These are phyloP conservation scores for Reticulitermes lucifugus DNA, from an alignment of 2,888 invertebrate genomes.

Conservation along the genomic window DNA sequence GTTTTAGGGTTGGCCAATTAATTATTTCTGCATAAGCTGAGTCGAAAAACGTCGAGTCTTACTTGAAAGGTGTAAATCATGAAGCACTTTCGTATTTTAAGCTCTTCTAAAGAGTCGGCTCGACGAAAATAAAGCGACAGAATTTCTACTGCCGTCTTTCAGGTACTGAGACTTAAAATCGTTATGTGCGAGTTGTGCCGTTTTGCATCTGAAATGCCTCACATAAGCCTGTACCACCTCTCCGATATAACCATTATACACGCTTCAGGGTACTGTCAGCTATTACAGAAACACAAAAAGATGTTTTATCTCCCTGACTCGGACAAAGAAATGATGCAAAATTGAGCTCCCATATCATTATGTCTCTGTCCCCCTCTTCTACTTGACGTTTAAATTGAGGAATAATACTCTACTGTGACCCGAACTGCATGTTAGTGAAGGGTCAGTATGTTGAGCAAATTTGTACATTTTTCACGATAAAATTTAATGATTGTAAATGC, in stretches of 20 bases:
- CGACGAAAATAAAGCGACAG: too few relatives aligned
- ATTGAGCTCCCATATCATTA: slow-evolving; percentile 13
- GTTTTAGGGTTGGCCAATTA: too few relatives aligned
- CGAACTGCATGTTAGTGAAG: neutral
- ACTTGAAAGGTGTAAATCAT: too few relatives aligned
- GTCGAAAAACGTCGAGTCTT: too few relatives aligned
- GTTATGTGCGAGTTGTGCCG: neutral
- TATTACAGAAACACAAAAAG: slow-evolving; percentile 19
- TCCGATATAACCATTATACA: slow-evolving; percentile 30
- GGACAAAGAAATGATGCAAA: slow-evolving; percentile 21
- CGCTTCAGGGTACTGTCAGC: slow-evolving; percentile 25
- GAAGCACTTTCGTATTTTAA: too few relatives aligned
- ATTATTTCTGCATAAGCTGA: too few relatives aligned
- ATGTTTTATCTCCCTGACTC: neutral
- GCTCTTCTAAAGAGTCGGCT: too few relatives aligned
- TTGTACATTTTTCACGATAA: neutral
- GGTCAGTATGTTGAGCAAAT: neutral
- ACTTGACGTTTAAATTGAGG: slow-evolving; percentile 9
- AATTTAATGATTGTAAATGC: too few relatives aligned
- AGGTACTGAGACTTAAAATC: too few relatives aligned
- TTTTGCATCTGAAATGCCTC: neutral
- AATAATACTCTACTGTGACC: neutral
- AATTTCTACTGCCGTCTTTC: too few relatives aligned
- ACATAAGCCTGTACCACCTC: slow-evolving; percentile 4
- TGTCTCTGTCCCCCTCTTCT: neutral